A percentile compares a stretch with the other conserved stretches of the same genome.
Evolutionary conservation across 1,140 invertebrate species (phyloP).

Genomic region (Acromyrmex heyeri): DNA sequence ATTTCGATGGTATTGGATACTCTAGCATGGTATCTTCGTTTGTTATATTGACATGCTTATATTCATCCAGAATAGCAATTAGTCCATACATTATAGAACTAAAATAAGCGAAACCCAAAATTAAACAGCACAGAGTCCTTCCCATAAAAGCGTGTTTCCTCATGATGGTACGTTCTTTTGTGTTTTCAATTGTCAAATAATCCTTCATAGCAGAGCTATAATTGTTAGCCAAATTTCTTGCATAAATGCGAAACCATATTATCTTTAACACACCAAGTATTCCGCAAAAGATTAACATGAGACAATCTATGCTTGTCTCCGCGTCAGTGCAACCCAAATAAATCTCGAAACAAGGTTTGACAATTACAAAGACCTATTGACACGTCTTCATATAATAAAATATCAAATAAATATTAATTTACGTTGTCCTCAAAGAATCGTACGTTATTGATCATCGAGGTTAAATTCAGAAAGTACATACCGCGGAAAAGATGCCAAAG

Average conservation of each 20-base stretch:
- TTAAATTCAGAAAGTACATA: neutral
- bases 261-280: conserved; percentile 30
- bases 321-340: conserved; percentile 40
- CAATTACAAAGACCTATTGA: conserved; percentile 20
- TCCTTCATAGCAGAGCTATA: conserved; percentile 39
- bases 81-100: neutral
- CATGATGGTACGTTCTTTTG: conserved; percentile 29
- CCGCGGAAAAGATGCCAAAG: neutral
- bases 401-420: neutral
- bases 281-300: conserved; percentile 28
- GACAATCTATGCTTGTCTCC: conserved; percentile 27
- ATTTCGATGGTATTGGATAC: conserved; percentile 41
- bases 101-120: conserved; percentile 6
- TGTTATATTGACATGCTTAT: neutral
- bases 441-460: neutral
- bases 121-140: neutral
- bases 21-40: neutral
- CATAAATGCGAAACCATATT: conserved; percentile 1
- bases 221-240: conserved; percentile 4
- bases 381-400: neutral
- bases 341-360: conserved; percentile 15
- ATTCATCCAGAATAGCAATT: neutral
- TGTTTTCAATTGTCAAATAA: neutral
- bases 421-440: neutral
- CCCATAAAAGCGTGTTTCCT: conserved; percentile 45